phyloP scores from a whole-genome alignment of 2,888 invertebrate species.

The Cephalotes varians region DNA sequence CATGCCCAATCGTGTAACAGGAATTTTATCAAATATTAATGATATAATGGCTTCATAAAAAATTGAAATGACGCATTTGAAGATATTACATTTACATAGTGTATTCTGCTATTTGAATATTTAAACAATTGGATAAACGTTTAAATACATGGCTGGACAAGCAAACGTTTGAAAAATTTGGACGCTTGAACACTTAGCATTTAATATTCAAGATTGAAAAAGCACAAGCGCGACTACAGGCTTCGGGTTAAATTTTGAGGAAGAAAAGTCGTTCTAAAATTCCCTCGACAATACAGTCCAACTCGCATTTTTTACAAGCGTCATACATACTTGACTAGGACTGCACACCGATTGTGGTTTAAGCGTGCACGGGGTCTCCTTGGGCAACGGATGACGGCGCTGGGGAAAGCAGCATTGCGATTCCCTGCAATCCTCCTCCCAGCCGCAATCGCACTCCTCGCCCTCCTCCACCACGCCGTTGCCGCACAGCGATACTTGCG shows the following conservation, averaged over 20 bases:
- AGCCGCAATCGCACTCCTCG: slow-evolving; percentile 99
- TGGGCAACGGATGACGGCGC: slow-evolving; percentile 91
- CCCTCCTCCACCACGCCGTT: slow-evolving; percentile 99
- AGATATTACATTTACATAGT: neutral
- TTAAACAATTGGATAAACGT: neutral
- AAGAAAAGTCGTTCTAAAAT: slow-evolving; percentile 31
- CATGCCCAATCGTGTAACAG: neutral
- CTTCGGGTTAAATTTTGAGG: slow-evolving; percentile 28
- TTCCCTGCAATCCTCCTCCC: slow-evolving; percentile 98
- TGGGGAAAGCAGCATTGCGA: slow-evolving; percentile 98
- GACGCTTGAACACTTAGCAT: neutral
- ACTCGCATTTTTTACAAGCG: slow-evolving; percentile 10
- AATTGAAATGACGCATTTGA: neutral
- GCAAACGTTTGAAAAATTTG: neutral
- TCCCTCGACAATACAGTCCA: slow-evolving; percentile 44
- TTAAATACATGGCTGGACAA: neutral
- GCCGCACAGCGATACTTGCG: slow-evolving; percentile 98
- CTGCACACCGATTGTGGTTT: slow-evolving; percentile 93
- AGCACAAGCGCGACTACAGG: slow-evolving; percentile 1
- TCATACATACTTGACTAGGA: slow-evolving; percentile 90
- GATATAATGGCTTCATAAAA: neutral
- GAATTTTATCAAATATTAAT: slow-evolving; percentile 9
- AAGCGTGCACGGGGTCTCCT: slow-evolving; percentile 94
- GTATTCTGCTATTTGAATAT: neutral
- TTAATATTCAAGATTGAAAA: slow-evolving; percentile 45